A percentile compares a stretch with the other conserved stretches of the same genome.
Conservation (phyloP, 2,797 vertebrate species). For the Anabacerthia variegaticeps region DNA sequence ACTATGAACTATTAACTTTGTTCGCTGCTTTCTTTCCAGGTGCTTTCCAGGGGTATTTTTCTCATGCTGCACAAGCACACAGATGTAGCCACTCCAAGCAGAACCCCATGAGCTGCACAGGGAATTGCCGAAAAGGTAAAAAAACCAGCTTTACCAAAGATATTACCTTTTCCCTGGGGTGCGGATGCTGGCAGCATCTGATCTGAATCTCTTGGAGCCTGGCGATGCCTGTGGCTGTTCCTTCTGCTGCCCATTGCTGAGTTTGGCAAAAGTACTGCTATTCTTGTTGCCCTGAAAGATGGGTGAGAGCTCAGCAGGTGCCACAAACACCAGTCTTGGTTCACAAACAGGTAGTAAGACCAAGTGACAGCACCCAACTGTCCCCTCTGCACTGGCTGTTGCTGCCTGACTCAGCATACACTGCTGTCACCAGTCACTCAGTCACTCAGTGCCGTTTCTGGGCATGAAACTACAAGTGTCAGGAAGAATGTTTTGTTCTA, state of each 20-base stretch:
- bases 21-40: not conserved
- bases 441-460: not conserved
- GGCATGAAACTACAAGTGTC: not conserved
- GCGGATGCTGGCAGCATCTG: not conserved
- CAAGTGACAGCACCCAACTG: not conserved
- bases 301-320: not conserved
- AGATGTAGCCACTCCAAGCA: not conserved
- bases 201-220: conserved; percentile 29
- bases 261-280: not conserved
- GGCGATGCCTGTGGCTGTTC: not conserved
- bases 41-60: not conserved
- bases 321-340: fast-evolving
- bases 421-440: not conserved
- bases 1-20: not conserved
- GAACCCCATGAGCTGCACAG: not conserved
- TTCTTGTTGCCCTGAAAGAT: conserved; percentile 53
- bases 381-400: not conserved
- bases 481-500: not conserved
- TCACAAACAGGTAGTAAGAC: not conserved
- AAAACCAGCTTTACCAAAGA: not conserved
- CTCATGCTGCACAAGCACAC: not conserved
- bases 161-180: conserved; percentile 30
- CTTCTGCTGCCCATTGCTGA: not conserved
- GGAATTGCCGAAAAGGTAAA: not conserved
- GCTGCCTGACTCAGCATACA: not conserved